Evolutionary conservation across 92 coral and sea anemone species (phyloP).

Genomic region (Paramuricea clavata): DNA sequence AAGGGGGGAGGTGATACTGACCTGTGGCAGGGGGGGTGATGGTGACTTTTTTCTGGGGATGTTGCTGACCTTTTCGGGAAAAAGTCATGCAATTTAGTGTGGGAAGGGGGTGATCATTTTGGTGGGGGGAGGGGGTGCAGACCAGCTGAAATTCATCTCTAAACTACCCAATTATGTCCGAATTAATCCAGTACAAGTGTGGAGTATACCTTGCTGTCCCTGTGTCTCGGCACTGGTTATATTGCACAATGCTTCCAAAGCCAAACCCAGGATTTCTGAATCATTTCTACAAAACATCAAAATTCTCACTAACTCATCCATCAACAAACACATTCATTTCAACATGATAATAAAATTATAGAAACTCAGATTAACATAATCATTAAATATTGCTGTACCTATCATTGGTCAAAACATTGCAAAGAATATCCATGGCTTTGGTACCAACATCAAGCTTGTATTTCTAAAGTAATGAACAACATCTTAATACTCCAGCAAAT

Average conservation of each 20-base stretch:
- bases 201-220: slow-evolving; percentile 74
- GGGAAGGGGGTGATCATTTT: too few relatives aligned
- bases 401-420: slow-evolving; percentile 88
- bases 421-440: slow-evolving; percentile 88
- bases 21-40: too few relatives aligned
- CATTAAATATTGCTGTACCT: slow-evolving; percentile 75
- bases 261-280: slow-evolving; percentile 91
- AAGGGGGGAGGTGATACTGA: too few relatives aligned
- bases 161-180: too few relatives aligned
- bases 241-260: slow-evolving; percentile 88
- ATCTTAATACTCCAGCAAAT: background rate
- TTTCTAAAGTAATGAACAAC: slow-evolving; percentile 63
- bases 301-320: too few relatives aligned
- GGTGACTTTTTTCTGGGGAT: too few relatives aligned
- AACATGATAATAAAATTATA: background rate
- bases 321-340: too few relatives aligned
- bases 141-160: too few relatives aligned
- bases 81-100: too few relatives aligned
- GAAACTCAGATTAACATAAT: too few relatives aligned
- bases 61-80: too few relatives aligned
- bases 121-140: too few relatives aligned
- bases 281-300: slow-evolving; percentile 82
- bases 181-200: background rate
- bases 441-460: slow-evolving; percentile 94
- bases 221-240: slow-evolving; percentile 86